These are phyloP conservation scores for Conus betulinus DNA, from an alignment of 1,140 invertebrate species.

Conservation along the genomic window DNA sequence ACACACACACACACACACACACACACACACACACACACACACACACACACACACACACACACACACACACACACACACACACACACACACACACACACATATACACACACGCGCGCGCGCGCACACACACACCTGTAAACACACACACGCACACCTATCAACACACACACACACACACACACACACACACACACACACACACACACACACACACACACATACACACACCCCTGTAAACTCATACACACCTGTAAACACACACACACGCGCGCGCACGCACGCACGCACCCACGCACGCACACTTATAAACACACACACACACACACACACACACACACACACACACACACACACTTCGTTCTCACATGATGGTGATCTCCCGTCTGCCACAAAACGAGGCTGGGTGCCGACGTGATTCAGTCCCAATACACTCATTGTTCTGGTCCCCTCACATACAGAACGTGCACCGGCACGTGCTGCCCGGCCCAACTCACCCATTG, in stretches of 20 bases:
- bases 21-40: not conserved
- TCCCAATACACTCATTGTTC: not conserved
- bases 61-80: not conserved
- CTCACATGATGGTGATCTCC: not conserved
- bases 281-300: not conserved
- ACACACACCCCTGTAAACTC: too few relatives aligned
- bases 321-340: not conserved
- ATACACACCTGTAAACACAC: not conserved
- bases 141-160: not conserved
- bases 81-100: not conserved
- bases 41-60: too few relatives aligned
- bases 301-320: not conserved
- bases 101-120: not conserved
- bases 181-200: not conserved
- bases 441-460: not conserved
- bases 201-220: not conserved
- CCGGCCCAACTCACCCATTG: not conserved
- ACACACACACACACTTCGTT: not conserved
- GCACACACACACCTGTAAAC: not conserved
- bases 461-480: not conserved
- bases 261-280: not conserved
- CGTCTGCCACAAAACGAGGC: not conserved
- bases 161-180: not conserved
- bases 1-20: not conserved
- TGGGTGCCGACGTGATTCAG: not conserved